Evolutionary conservation across 2,113 vertebrate species (phyloP), one percentile per base, ranked within the genome.

Genomic region (Cryptotis parvus): DNA sequence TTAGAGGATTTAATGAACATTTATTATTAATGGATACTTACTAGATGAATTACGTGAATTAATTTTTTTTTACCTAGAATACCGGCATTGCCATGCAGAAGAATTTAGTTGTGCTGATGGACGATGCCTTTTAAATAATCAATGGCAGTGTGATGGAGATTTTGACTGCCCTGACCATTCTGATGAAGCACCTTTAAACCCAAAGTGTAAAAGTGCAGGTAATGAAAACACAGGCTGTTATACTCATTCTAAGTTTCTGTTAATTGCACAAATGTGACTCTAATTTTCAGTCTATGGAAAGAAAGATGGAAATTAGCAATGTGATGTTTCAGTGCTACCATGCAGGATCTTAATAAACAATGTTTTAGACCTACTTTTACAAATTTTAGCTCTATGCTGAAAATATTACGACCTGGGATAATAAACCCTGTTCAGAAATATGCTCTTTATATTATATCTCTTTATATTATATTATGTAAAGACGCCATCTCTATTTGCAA

Each of bases 101-200:
- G 99, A 99, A 93, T 99, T 99, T 94, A 98, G 98, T 85, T 99
- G 99, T 72, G 97, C 98, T 73, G 98, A 99, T 82, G 99, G 99
- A 3, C 98, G 99, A 41, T 99, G 99, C 94, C 98, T 99, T 35
- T 96, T 99, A 91, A 99, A 98, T 43, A 97, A 97, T 55, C 99
- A 99, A 91, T 99, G 99, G 99, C 99, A 99, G 84, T 99, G 99
- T 95, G 99, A 99, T 20, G 98, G 99, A 68, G 98, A 99, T 69
- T 98, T 99, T 29, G 99, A 99, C 97, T 99, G 99, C 92, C 98
- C 98, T 87, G 99, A 99, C 97, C 98, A 96, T 96, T 99, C 99
- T 81, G 99, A 99, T 93, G 99, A 99, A 96, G 98, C 99, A 41
- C 99, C 99, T 41, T 96, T 99, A 96, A 99, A 99, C 92, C 97